phyloP scores from a whole-genome alignment of 2,113 vertebrate species.

The sheep (Ovis aries) region ARS-UI_Ramb_v3.0 NC_056070.1:5874001-5874500 shows the following conservation, averaged over 20 bases:
- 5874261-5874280: neutral
- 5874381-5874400: neutral
- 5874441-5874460: constrained; percentile 62
- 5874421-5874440: constrained; percentile 30
- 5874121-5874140: neutral
- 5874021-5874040: neutral
- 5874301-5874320: neutral
- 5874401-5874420: neutral
- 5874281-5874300: too few relatives aligned
- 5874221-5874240: neutral
- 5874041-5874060: neutral
- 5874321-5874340: neutral
- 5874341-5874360: neutral
- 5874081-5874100: neutral
- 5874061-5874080: neutral
- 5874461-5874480: constrained; percentile 51
- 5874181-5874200: constrained; percentile 46
- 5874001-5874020: neutral
- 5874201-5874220: neutral
- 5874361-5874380: neutral
- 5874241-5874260: accelerated
- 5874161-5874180: neutral
- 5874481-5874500: neutral
- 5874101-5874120: neutral
- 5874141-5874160: neutral